Conservation (phyloP, 2,888 invertebrate genomes). For the Craniophora ligustri region DNA sequence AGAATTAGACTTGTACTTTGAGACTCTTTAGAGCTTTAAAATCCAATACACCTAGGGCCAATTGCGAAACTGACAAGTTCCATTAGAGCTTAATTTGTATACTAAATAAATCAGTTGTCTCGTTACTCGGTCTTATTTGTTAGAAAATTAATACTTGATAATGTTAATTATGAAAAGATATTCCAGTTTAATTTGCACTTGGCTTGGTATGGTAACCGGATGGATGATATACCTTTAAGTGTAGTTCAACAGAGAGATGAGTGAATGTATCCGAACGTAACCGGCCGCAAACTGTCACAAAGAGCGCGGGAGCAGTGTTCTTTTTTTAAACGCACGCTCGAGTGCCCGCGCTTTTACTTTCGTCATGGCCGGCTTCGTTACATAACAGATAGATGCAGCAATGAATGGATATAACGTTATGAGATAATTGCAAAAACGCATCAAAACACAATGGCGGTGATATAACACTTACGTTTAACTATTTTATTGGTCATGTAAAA, state of each 20-base stretch:
- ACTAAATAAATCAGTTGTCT: too few relatives aligned
- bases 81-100: too few relatives aligned
- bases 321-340: conserved; percentile 69
- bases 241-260: too few relatives aligned
- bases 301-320: conserved; percentile 56
- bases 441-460: conserved; percentile 46
- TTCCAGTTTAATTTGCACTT: background rate
- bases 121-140: too few relatives aligned
- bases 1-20: too few relatives aligned
- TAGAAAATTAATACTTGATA: too few relatives aligned
- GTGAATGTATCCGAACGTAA: conserved; percentile 31
- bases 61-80: too few relatives aligned
- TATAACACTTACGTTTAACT: conserved; percentile 43
- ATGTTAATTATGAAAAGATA: too few relatives aligned
- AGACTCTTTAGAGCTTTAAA: too few relatives aligned
- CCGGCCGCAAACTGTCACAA: conserved; percentile 55
- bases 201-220: too few relatives aligned
- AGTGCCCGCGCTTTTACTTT: conserved; percentile 80
- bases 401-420: conserved; percentile 65
- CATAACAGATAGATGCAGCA: conserved; percentile 70
- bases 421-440: conserved; percentile 57
- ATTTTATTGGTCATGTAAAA: conserved; percentile 34
- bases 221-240: too few relatives aligned
- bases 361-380: conserved; percentile 74
- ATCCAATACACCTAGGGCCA: too few relatives aligned